Conservation (phyloP, 2,113 vertebrate genomes). For the Menura novaehollandiae region DNA sequence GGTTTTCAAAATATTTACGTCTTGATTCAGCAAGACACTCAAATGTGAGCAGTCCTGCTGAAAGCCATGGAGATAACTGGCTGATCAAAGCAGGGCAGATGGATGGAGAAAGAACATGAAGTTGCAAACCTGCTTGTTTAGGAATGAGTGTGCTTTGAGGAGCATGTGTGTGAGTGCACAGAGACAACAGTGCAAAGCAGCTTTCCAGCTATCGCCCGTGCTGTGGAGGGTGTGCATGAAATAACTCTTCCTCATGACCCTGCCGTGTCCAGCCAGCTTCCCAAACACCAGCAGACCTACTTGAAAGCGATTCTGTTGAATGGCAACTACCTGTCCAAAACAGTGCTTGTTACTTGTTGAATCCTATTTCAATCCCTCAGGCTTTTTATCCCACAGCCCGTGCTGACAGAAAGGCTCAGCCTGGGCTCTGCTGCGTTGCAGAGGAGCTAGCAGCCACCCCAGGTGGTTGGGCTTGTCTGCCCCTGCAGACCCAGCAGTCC, state of each 20-base stretch:
- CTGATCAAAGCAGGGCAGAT: not conserved
- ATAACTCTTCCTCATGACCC: not conserved
- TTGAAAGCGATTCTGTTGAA: not conserved
- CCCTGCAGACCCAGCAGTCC: not conserved
- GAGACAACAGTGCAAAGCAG: not conserved
- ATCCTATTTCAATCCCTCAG: not conserved
- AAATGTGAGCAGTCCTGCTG: not conserved
- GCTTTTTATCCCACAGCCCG: not conserved
- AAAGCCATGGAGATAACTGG: not conserved
- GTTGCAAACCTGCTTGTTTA: not conserved
- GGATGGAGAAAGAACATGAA: not conserved
- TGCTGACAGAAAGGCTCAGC: not conserved
- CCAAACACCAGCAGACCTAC: not conserved
- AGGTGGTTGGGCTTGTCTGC: not conserved
- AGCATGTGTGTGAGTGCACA: accelerated
- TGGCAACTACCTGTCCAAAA: not conserved
- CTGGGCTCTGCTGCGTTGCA: not conserved
- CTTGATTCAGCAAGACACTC: not conserved
- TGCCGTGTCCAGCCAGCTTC: not conserved
- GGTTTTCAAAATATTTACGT: not conserved
- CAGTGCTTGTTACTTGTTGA: accelerated
- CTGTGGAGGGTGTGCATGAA: accelerated
- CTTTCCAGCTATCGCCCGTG: accelerated
- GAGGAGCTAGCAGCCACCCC: accelerated
- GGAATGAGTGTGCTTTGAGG: not conserved